A percentile compares a stretch with the other conserved stretches of the same genome.
phyloP scores from a whole-genome alignment of 2,113 vertebrate genomes.

The Manacus vitellinus region DNA sequence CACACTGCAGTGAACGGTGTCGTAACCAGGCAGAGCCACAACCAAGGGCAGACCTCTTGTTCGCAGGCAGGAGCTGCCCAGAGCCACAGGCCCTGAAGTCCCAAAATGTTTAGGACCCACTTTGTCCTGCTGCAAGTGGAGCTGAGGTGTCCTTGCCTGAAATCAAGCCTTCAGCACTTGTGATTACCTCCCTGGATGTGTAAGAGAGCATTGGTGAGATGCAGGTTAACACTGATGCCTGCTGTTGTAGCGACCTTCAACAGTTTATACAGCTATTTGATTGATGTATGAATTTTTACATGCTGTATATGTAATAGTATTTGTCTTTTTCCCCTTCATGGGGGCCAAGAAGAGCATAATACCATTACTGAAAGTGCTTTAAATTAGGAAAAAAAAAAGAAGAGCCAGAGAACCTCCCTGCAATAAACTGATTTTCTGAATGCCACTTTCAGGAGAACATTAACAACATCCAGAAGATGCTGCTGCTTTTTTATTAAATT shows the following conservation, averaged over 20 bases:
- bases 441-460: neutral
- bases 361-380: neutral
- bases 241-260: neutral
- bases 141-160: neutral
- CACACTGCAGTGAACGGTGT: neutral
- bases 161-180: neutral
- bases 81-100: neutral
- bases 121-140: neutral
- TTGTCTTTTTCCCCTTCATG: neutral
- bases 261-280: neutral
- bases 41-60: neutral
- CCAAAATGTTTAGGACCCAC: neutral
- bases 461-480: neutral
- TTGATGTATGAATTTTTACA: neutral
- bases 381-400: too few relatives aligned
- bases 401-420: neutral
- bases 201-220: neutral
- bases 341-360: neutral
- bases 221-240: neutral
- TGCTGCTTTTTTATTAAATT: neutral
- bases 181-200: neutral
- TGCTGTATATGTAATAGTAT: neutral
- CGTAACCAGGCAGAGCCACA: rapidly evolving
- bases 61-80: neutral
- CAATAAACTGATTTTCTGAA: neutral